Conservation (phyloP, 2,888 invertebrate species). For the Hirtodrosophila confusa region DNA sequence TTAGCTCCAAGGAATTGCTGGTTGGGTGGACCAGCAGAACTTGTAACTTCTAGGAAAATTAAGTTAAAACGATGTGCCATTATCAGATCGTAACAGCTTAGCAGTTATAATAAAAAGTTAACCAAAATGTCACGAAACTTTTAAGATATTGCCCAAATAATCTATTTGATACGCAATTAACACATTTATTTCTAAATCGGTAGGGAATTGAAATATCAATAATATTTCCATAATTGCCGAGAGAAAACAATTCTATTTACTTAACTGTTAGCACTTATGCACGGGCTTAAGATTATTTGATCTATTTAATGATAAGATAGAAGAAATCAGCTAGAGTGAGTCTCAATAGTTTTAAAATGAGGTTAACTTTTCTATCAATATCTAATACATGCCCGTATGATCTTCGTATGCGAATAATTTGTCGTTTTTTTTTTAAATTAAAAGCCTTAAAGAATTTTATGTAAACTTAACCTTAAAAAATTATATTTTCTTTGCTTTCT, state of each 20-base stretch:
- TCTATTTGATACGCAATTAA: conserved; percentile 6
- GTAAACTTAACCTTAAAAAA: no score
- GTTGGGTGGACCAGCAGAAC: conserved; percentile 2
- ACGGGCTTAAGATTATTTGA: no score
- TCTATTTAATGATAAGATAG: no score
- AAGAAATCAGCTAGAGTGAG: no score
- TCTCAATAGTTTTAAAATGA: no score
- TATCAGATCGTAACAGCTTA: conserved; percentile 48
- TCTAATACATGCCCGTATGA: no score
- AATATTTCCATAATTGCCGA: not conserved
- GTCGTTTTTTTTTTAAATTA: no score
- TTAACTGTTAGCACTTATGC: no score
- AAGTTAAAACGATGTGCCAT: conserved; percentile 40
- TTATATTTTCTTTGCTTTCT: no score
- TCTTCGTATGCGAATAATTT: no score
- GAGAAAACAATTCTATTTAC: not conserved
- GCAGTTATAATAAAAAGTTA: conserved; percentile 21
- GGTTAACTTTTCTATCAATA: no score
- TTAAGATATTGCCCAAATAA: conserved; percentile 13
- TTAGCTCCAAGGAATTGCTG: conserved; percentile 20
- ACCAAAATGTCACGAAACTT: conserved; percentile 18
- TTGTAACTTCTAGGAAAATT: conserved; percentile 18
- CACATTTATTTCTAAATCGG: not conserved
- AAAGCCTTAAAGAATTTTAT: no score
- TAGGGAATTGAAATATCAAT: conserved; percentile 4